Percentiles rank a stretch among this genome's conserved stretches.
Conservation (phyloP, 1,140 invertebrate species). For the Phymastichus coffea region DNA sequence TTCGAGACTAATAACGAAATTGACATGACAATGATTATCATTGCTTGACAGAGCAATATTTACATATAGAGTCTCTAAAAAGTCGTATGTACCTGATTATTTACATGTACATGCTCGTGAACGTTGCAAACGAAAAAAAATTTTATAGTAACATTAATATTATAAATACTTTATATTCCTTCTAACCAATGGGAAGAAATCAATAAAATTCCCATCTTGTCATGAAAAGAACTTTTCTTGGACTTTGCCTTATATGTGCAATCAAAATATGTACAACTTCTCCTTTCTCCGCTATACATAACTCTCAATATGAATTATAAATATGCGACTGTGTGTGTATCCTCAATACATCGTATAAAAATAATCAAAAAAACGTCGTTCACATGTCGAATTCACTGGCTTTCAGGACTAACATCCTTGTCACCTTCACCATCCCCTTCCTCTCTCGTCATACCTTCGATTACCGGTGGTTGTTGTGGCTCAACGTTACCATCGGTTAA, state of each 20-base stretch:
- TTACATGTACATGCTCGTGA: too few relatives aligned
- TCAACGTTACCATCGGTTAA: slow-evolving; percentile 24
- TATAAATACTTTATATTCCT: too few relatives aligned
- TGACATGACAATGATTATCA: too few relatives aligned
- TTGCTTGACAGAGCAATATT: too few relatives aligned
- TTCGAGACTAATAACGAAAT: too few relatives aligned
- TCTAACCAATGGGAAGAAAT: too few relatives aligned
- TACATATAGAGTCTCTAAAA: too few relatives aligned
- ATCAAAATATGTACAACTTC: slow-evolving; percentile 28
- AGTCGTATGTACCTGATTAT: too few relatives aligned
- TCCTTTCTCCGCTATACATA: slow-evolving; percentile 17
- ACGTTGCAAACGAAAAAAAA: too few relatives aligned
- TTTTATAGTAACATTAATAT: too few relatives aligned
- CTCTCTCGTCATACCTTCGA: slow-evolving; percentile 62
- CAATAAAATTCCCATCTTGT: too few relatives aligned
- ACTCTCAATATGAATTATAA: slow-evolving; percentile 28
- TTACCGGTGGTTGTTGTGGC: slow-evolving; percentile 28
- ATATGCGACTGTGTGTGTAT: not conserved
- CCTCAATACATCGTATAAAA: slow-evolving; percentile 12
- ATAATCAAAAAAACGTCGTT: not conserved
- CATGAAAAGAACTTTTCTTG: slow-evolving; percentile 1
- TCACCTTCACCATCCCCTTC: slow-evolving; percentile 62
- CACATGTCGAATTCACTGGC: slow-evolving; percentile 48
- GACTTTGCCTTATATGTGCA: slow-evolving; percentile 1
- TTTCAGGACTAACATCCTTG: slow-evolving; percentile 49